phyloP scores from a whole-genome alignment of 2,113 vertebrate genomes.

The Bettongia penicillata region DNA sequence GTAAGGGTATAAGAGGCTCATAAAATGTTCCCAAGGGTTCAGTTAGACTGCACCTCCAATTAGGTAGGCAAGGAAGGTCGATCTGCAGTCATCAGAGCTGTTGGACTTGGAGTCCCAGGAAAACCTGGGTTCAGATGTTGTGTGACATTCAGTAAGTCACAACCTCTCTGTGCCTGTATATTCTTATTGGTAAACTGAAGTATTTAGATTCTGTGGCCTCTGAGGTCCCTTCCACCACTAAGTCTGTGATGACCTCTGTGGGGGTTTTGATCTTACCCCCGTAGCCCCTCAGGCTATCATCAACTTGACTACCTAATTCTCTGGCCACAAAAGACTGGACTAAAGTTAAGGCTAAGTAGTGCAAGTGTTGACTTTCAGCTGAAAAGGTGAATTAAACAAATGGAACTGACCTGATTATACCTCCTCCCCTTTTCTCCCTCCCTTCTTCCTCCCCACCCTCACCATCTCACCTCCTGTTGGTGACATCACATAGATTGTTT shows the following conservation, averaged over 20 bases:
- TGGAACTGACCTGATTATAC: not conserved
- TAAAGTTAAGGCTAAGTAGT: not conserved
- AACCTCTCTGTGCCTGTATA: not conserved
- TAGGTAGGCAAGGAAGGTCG: not conserved
- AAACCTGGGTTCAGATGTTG: not conserved
- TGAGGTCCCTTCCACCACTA: not conserved
- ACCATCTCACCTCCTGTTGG: not conserved
- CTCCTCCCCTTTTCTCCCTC: no score
- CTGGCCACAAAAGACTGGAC: not conserved
- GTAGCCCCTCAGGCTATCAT: not conserved
- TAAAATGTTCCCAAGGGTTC: slow-evolving; percentile 53
- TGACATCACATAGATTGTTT: not conserved
- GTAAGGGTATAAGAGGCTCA: slow-evolving; percentile 52
- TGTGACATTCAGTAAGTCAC: not conserved
- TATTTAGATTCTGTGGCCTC: not conserved
- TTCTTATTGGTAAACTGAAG: not conserved
- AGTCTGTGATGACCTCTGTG: not conserved
- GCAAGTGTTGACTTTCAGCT: not conserved
- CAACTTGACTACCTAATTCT: not conserved
- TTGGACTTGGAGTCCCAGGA: not conserved
- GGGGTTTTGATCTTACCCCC: not conserved
- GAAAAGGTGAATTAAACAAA: not conserved
- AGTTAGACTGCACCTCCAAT: slow-evolving; percentile 3
- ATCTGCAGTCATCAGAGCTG: not conserved
- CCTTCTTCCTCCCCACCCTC: no score